Base-by-base conservation (phyloP, 2,888 invertebrate genomes). In the Argyresthia goedartella region DNA sequence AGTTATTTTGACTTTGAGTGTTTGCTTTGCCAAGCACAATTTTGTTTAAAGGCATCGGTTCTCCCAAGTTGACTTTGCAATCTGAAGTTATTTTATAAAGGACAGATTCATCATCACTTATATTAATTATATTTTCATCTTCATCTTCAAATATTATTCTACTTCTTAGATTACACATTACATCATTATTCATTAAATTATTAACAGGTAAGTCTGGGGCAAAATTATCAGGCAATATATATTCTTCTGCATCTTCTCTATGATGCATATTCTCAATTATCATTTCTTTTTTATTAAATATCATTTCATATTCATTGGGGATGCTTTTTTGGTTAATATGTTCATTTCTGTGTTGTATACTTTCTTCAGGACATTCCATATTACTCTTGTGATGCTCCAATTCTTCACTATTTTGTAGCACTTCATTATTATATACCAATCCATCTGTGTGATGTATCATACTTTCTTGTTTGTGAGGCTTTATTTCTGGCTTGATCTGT, bases 101-200 rank as follows among this genome's bases (percentile, higher is more conserved):
- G 6, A 10, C n/a, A 6, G n/a, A 41, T 41, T 11, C 14, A 14
- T 13, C 14, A 3, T 6, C 42, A 7, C 42, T 46, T 15, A 6
- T 11, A 6, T 25, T 25, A 25, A 25, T 25, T 1, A 8, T 41
- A 15, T 55, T 51, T 11, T 55, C 55, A 7, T 41, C 39, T 1
- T 62, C 62, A 11, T 64, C 64, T 56, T 67, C 65, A 33, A 67
- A 66, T 7, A 51, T 8, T 6, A 67, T 36, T 45, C 60, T 59
- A 44, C 55, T 59, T 57, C 11, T 60, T 55, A 33, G 4, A 6
- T 14, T 16, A 6, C 25, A 4, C 25, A 25, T 25, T 25, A 25
- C 2, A 25, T 25, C 25, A 25, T 25, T 25, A 25, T 25, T 25
- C 2, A 25, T 25, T 25, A 25, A n/a, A n/a, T n/a, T 25, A 25